Evolutionary conservation across 2,797 vertebrate species (phyloP).

Genomic region (Urosaurus nigricauda): DNA sequence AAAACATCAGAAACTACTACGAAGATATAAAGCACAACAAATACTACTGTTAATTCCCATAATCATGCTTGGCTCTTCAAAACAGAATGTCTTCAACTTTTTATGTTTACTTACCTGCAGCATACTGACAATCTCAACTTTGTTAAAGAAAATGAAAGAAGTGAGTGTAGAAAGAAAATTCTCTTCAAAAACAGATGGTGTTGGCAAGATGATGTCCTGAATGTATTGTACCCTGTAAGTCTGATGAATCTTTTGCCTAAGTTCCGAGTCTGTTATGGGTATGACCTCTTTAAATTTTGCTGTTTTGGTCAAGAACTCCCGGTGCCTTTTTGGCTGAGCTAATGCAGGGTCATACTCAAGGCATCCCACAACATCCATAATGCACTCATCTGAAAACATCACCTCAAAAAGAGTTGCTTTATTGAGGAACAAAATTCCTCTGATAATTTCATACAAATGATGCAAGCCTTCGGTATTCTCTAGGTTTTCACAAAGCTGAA

Average conservation of each 20-base stretch:
- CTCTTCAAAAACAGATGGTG: constrained; percentile 98
- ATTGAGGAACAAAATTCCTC: constrained; percentile 98
- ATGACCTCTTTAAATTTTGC: constrained; percentile 99
- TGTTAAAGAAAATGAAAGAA: constrained; percentile 99
- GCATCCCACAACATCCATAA: constrained; percentile 99
- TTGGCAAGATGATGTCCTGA: constrained; percentile 99
- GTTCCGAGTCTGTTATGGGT: constrained; percentile 98
- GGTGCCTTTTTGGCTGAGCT: constrained; percentile 94
- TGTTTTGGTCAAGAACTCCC: constrained; percentile 99
- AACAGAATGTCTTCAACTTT: constrained; percentile 21
- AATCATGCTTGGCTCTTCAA: constrained; percentile 41
- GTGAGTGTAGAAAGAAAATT: constrained; percentile 99
- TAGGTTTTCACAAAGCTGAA: constrained; percentile 95
- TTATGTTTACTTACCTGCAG: constrained; percentile 89
- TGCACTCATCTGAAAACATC: constrained; percentile 99
- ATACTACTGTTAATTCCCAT: neutral
- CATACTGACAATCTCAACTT: constrained; percentile 99
- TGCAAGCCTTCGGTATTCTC: constrained; percentile 97
- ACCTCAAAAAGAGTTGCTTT: constrained; percentile 98
- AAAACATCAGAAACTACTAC: neutral
- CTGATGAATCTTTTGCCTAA: constrained; percentile 99
- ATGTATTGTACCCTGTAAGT: constrained; percentile 99
- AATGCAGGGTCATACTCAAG: constrained; percentile 97
- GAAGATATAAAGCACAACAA: neutral
- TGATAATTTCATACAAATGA: constrained; percentile 97